Evolutionary conservation across 2,797 vertebrate genomes (phyloP).

Genomic region (Spondyliosoma cantharus): DNA sequence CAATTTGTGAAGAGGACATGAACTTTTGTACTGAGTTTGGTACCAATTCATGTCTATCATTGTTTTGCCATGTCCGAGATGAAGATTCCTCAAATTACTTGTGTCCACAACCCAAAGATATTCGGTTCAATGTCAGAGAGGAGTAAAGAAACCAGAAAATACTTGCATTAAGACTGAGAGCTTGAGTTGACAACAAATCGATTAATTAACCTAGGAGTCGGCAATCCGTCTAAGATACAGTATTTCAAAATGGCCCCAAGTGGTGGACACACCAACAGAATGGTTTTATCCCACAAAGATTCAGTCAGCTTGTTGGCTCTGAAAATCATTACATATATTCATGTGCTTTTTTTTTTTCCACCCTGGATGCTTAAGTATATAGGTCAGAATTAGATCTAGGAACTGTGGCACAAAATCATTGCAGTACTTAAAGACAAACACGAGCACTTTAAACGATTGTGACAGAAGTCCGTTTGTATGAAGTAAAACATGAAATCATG

Average conservation of each 20-base stretch:
- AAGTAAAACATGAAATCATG: conserved; percentile 7
- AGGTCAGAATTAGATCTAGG: conserved; percentile 1
- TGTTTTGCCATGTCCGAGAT: too few relatives aligned
- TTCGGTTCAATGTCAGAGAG: too few relatives aligned
- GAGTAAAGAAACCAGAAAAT: too few relatives aligned
- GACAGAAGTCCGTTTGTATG: conserved; percentile 14
- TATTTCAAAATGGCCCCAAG: not conserved
- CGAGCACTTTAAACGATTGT: conserved; percentile 2
- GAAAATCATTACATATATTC: not conserved
- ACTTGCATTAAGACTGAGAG: too few relatives aligned
- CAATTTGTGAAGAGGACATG: not conserved
- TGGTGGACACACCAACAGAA: not conserved
- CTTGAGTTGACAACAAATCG: too few relatives aligned
- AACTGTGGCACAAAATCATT: not conserved
- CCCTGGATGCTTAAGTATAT: not conserved
- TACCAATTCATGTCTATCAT: not conserved
- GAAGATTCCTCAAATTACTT: too few relatives aligned
- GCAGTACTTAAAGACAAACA: conserved; percentile 3
- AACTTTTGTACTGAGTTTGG: not conserved
- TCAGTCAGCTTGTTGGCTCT: too few relatives aligned
- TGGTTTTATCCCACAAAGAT: too few relatives aligned
- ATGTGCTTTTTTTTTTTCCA: not conserved
- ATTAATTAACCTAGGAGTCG: too few relatives aligned
- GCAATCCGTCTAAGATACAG: not conserved
- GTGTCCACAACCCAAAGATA: too few relatives aligned